phyloP scores from a whole-genome alignment of 2,113 vertebrate species.

The Dermatemys mawii region DNA sequence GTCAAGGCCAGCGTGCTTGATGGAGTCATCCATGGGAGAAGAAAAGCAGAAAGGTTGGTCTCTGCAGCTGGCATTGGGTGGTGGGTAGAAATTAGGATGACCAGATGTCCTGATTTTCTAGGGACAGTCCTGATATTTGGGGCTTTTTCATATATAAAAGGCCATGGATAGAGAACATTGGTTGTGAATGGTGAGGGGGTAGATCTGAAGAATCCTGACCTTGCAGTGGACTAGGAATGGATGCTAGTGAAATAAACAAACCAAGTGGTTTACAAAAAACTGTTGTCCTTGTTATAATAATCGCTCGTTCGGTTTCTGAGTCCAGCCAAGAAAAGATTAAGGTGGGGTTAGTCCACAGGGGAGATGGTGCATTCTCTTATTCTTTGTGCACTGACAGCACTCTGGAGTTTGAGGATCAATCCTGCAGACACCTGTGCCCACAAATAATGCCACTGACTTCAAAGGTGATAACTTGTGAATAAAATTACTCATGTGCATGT shows the following conservation, averaged over 20 bases:
- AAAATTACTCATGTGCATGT: background rate
- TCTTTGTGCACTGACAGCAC: background rate
- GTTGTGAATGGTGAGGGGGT: fast-evolving
- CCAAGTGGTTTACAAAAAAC: background rate
- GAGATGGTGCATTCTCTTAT: slow-evolving; percentile 2
- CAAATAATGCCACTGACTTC: background rate
- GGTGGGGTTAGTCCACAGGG: background rate
- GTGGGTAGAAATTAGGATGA: background rate
- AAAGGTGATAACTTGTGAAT: background rate
- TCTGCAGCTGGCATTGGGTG: fast-evolving
- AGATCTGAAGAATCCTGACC: background rate
- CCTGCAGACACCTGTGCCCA: background rate
- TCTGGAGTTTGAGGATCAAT: background rate
- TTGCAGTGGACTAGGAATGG: background rate
- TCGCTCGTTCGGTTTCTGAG: too few relatives aligned
- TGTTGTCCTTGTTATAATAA: slow-evolving; percentile 20
- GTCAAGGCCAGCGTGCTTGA: background rate
- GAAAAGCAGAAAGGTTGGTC: background rate
- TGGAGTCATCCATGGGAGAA: fast-evolving
- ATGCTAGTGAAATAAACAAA: background rate
- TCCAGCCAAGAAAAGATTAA: slow-evolving; percentile 32
- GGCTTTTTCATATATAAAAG: too few relatives aligned
- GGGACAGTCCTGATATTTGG: too few relatives aligned
- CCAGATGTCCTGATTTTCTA: background rate
- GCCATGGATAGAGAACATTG: background rate